These are phyloP conservation scores for Spheniscus mendiculus DNA, from an alignment of 2,113 vertebrate genomes.

Conservation along the genomic window DNA sequence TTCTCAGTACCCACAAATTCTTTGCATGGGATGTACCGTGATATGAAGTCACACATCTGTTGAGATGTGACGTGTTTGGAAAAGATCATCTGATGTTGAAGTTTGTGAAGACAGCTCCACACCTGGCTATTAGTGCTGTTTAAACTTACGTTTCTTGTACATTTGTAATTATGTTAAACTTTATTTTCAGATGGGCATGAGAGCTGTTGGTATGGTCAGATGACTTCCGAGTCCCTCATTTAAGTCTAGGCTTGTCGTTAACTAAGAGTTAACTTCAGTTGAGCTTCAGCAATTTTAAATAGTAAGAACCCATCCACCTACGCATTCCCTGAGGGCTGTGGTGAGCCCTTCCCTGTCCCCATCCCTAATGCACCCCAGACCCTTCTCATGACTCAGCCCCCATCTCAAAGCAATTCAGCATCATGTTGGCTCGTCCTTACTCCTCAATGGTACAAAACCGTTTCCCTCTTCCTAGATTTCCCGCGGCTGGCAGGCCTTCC, in stretches of 20 bases:
- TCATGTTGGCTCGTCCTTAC: background rate
- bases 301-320: background rate
- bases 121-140: background rate
- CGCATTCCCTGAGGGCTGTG: background rate
- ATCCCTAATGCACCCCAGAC: background rate
- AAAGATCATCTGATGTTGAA: background rate
- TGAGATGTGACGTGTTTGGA: background rate
- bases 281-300: background rate
- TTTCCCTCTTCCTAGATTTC: conserved; percentile 38
- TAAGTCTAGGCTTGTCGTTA: background rate
- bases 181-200: background rate
- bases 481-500: background rate
- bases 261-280: background rate
- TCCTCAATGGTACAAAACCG: background rate
- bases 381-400: background rate
- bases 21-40: background rate
- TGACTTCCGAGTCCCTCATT: background rate
- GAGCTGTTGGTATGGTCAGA: background rate
- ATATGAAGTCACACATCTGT: background rate
- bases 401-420: background rate
- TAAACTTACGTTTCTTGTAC: background rate
- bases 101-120: background rate
- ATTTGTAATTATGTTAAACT: background rate
- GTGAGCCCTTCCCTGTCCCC: background rate
- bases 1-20: background rate